Evolutionary conservation across 2,797 vertebrate species (phyloP), one percentile per base, ranked within the genome.

Genomic region (Characodon lateralis): DNA sequence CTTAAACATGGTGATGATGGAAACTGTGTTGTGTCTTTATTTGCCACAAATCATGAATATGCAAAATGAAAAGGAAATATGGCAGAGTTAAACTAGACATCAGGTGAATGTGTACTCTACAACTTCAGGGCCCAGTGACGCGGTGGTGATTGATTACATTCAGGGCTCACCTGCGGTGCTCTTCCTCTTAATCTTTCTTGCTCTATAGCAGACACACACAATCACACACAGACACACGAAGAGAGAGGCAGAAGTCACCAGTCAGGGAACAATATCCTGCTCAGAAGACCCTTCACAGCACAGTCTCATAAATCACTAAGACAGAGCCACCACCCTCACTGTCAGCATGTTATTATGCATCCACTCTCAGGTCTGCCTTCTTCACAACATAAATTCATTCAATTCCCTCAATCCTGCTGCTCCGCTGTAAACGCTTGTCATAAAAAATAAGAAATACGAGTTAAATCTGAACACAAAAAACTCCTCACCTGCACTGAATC

Each of bases 221-320:
- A 87, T 80, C 87, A 77, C 75, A 81, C 74, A 79, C 74, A 65
- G 80, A 77, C 87, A 83, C 83, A 89, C 88, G 84, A 76, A 91
- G 71, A 88, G 78, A 92, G 90, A 94, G 92, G 90, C 92, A 93
- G 90, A 94, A 94, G 94, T 94, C 95, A 95, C 92, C 91, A 93
- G 93, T 94, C 94, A 94, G 91, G 89, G 94, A 96, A 96, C 94
- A 96, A 96, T 96, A 95, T 96, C 94, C 95, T 94, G 94, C 93
- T 94, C 92, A 94, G 94, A 94, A 93, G 94, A 95, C 94, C 94
- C 92, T 91, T 95, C 90, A 92, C 90, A 87, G 93, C 90, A 93
- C 92, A 85, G 89, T 88, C 95, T 96, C 95, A 96, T 96, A 96
- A 96, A 96, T 96, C 95, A 96, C 95, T 74, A 85, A 92, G 94